Evolutionary conservation across 2,888 invertebrate genomes (phyloP).

Genomic region (Pachymerium ferrugineum): DNA sequence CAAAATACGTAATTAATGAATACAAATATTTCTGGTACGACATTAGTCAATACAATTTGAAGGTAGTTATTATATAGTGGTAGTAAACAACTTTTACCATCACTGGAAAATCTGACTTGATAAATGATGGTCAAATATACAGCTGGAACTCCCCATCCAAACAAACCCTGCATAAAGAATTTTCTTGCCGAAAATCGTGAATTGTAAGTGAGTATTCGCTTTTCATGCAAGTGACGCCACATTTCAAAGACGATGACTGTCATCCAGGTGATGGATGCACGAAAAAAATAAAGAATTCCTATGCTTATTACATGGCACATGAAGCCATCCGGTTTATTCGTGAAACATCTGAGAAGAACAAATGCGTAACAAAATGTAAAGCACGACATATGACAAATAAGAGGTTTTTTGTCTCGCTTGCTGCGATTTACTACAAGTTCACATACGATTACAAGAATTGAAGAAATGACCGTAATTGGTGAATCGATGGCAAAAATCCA

Average conservation of each 20-base stretch:
- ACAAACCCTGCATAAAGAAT: neutral
- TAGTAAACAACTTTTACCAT: neutral
- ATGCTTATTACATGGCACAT: neutral
- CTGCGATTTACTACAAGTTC: no score
- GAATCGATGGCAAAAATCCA: no score
- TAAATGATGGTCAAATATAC: neutral
- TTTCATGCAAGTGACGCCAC: constrained; percentile 25
- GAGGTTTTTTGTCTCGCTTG: no score
- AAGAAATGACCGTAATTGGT: no score
- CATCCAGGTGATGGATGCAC: neutral
- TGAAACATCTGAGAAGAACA: no score
- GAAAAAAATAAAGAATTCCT: neutral
- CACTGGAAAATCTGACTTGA: neutral
- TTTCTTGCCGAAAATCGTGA: neutral
- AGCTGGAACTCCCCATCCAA: neutral
- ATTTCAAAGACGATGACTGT: neutral
- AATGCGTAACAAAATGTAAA: no score
- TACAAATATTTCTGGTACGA: neutral
- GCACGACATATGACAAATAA: no score
- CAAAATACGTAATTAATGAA: neutral
- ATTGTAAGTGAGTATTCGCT: neutral
- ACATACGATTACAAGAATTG: no score
- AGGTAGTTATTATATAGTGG: neutral
- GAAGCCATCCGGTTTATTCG: neutral
- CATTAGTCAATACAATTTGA: neutral